phyloP scores from a whole-genome alignment of 2,888 invertebrate species.

The Parnassius smintheus region DNA sequence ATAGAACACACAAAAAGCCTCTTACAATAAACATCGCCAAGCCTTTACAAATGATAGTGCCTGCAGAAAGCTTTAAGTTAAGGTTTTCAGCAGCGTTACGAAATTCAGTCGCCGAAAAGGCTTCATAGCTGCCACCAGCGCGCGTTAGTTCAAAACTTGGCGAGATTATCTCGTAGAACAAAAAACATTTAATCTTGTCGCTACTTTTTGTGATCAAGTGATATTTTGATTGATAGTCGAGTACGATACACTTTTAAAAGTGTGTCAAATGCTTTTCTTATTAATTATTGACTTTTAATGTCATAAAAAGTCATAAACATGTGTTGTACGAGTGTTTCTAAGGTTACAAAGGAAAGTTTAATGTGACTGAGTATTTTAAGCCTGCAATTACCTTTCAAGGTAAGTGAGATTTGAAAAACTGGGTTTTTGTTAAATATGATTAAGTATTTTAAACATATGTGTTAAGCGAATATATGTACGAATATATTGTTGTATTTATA shows the following conservation, averaged over 20 bases:
- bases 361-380: neutral
- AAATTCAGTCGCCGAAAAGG: slow-evolving; percentile 20
- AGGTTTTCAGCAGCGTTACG: slow-evolving; percentile 11
- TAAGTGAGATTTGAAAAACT: no score
- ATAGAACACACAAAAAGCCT: slow-evolving; percentile 1
- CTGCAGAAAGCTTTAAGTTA: slow-evolving; percentile 14
- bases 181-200: neutral
- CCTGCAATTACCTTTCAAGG: no score
- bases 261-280: neutral
- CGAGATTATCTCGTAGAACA: slow-evolving; percentile 8
- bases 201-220: neutral
- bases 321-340: neutral
- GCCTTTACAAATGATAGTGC: slow-evolving; percentile 22
- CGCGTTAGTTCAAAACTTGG: neutral
- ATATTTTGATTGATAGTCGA: neutral
- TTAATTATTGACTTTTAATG: no score
- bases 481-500: no score
- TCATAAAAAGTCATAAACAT: neutral
- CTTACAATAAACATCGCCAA: slow-evolving; percentile 12
- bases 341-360: neutral
- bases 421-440: no score
- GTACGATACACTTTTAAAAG: neutral
- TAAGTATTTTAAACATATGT: no score
- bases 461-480: no score
- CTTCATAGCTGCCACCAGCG: neutral